Base-by-base conservation (phyloP, 1,140 invertebrate species). In the Pseudomyrmex cubaensis region DNA sequence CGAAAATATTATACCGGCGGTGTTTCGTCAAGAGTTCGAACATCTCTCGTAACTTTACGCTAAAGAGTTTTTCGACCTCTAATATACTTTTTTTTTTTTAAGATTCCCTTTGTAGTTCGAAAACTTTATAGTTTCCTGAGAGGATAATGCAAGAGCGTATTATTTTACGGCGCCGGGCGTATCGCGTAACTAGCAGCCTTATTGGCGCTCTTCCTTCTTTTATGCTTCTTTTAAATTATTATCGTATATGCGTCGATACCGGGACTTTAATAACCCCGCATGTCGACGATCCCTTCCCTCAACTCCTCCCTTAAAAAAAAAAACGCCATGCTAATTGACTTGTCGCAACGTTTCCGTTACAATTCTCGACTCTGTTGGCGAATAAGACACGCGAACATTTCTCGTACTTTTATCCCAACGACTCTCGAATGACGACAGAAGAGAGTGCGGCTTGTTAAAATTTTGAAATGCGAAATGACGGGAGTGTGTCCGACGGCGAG, bases 371-470 rank as follows among this genome's bases (percentile, higher is more conserved):
- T 83, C 67, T 12, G 52, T 67, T 54, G 54, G 73, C 63, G 20
- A 44, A 17, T 25, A 48, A 76, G 12, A 57, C n/a, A n/a, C 50
- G 13, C 5, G 17, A 17, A 64, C 8, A 20, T 48, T 20, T 52
- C 59, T 15, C 48, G 2, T 2, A 56, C 8, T 35, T 35, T 35
- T 35, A 5, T 35, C 35, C 5, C 46, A 35, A 66, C 25, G 17
- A 48, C 9, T 8, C n/a, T 62, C 44, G 59, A 54, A 44, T 35
- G 54, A 62, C 3, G 17, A n/a, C 12, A 22, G 54, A 22, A 50
- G 44, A 46, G 57, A 76, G 4, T 20, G 13, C 10, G 74, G 15
- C n/a, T 85, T 73, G 57, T 85, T 86, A 82, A 86, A 85, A 80
- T 80, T 80, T 67, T 52, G 54, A 75, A 61, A 54, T 59, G 17